Base-by-base conservation (phyloP, 2,888 invertebrate genomes). In the Agriopis leucophaearia region DNA sequence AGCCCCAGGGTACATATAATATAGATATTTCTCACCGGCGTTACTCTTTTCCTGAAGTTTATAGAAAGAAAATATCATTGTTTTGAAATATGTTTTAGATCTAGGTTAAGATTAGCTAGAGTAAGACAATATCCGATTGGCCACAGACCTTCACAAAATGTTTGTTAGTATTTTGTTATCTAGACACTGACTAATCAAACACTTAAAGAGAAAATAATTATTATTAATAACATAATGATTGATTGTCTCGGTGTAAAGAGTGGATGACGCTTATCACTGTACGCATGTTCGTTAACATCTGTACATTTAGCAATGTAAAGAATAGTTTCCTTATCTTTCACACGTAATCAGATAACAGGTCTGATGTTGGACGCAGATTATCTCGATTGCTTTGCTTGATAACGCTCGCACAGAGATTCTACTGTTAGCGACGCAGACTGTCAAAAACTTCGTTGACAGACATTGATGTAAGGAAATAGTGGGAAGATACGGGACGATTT, bases 291-390 rank as follows among this genome's bases (percentile, higher is more conserved):
- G 56, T 56, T 27, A 63, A 40, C 58, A 55, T 63, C 42, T 36
- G 42, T 54, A 54, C 58, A 44, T 52, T 66, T 66, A 16, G 45
- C 44, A 66, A 56, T 66, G 61, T 54, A 54, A 47, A 66, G 52
- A 67, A 58, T 63, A n/a, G 54, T 60, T 48, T 27, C 45, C 55
- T 68, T 69, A 69, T 69, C 68, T 42, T 40, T 27, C 48, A 45
- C 60, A 35, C 55, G 56, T 61, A 56, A 64, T 68, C 59, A 55
- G 68, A 68, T 64, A 68, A 68, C 63, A 64, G 52, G 36, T 62
- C 47, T 45, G 60, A 62, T 60, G 59, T 50, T 40, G 56, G 45
- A 61, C 55, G 52, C 16, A 18, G 64, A 69, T 69, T 52, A 60
- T 69, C 54, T 62, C 52, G 15, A 27, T 47, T 35, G 35, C 40